A percentile compares a stretch with the other conserved stretches of the same genome.
Evolutionary conservation across 2,113 vertebrate species (phyloP).

Genomic region (Nothoprocta perdicaria): DNA sequence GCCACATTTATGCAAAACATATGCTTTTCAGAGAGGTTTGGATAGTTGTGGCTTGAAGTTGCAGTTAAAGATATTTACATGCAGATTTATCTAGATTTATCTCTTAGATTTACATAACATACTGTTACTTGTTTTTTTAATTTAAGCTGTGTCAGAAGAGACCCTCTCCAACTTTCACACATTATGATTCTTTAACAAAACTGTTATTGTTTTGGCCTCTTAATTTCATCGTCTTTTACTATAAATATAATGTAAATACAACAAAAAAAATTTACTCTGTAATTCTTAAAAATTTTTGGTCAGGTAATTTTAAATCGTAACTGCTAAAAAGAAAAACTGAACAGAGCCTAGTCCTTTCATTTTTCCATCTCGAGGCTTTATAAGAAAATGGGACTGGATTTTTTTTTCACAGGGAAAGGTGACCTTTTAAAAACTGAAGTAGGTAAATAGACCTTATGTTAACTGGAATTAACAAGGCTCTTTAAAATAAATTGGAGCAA

Average conservation of each 20-base stretch:
- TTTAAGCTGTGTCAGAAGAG: constrained; percentile 15
- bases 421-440: constrained; percentile 44
- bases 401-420: constrained; percentile 18
- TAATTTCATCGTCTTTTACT: not conserved
- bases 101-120: constrained; percentile 69
- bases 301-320: not conserved
- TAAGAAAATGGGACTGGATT: not conserved
- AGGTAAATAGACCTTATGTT: constrained; percentile 49
- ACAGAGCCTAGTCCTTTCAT: not conserved
- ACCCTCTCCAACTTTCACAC: constrained; percentile 17
- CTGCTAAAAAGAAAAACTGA: not conserved
- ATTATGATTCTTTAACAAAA: constrained; percentile 26
- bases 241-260: not conserved
- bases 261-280: not conserved
- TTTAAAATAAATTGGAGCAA: constrained; percentile 36
- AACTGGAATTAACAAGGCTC: not conserved
- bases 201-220: not conserved
- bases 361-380: not conserved
- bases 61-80: constrained; percentile 62
- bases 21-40: constrained; percentile 60
- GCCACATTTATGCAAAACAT: constrained; percentile 61
- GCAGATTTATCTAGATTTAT: constrained; percentile 1
- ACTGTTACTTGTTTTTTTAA: not conserved
- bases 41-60: constrained; percentile 69
- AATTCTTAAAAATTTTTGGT: not conserved